Percentiles rank a stretch among this genome's conserved stretches.
phyloP scores from a whole-genome alignment of 1,140 invertebrate genomes.

The Leptinotarsa undecemlineata region DNA sequence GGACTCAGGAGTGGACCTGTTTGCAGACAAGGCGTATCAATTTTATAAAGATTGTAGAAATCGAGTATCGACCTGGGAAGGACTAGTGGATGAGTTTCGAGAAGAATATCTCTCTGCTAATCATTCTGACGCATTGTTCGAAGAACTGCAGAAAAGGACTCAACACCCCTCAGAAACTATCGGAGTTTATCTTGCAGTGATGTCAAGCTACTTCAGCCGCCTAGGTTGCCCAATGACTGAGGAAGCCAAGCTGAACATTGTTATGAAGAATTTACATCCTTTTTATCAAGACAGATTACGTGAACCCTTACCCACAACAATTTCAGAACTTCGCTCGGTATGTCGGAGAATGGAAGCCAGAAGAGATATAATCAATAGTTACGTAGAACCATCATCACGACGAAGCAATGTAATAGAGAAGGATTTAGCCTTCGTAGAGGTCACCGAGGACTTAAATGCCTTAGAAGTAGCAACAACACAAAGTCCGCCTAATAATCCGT shows the following conservation, averaged over 20 bases:
- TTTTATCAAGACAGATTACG: no score
- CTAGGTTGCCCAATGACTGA: neutral
- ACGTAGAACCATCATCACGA: neutral
- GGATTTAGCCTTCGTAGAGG: neutral
- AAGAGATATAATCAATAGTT: neutral
- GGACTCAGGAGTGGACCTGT: conserved; percentile 23
- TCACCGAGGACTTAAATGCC: neutral
- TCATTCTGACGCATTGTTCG: conserved; percentile 32
- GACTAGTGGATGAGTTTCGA: conserved; percentile 33
- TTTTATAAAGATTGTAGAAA: conserved; percentile 40
- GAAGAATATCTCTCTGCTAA: conserved; percentile 34
- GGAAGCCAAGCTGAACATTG: no score
- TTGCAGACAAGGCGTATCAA: neutral
- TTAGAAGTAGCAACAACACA: neutral
- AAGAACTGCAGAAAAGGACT: conserved; percentile 30
- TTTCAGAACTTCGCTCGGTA: conserved; percentile 14
- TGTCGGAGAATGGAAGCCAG: conserved; percentile 22
- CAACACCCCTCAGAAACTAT: conserved; percentile 29
- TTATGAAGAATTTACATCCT: no score
- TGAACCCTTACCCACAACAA: no score
- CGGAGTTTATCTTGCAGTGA: conserved; percentile 30
- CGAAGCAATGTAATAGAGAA: neutral
- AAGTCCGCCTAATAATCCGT: neutral
- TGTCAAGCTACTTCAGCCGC: conserved; percentile 29
- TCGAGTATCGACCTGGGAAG: conserved; percentile 25